Evolutionary conservation across 2,888 invertebrate species (phyloP), one percentile per base, ranked within the genome.

Genomic region (Harpagoxenus sublaevis): DNA sequence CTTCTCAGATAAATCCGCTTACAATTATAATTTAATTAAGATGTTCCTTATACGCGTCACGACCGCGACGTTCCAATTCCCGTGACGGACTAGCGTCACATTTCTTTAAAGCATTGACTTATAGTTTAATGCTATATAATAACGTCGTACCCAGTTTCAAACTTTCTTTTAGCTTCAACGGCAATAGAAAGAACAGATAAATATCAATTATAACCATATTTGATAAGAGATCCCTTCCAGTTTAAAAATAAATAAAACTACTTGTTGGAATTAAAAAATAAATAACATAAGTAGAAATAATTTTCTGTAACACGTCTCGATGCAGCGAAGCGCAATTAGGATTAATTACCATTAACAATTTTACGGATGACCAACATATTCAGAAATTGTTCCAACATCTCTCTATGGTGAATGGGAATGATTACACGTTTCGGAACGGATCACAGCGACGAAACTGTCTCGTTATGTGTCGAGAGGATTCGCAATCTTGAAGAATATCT

Each of bases 401-500:
- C 39, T 48, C 60, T 23, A 4, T 23, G 57, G 12, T 12, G 35
- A 35, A 70, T 18, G 23, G n/a, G 31, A 66, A 78, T 31, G 48
- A 66, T 39, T 66, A 77, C n/a, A 48, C 15, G 31, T 57, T 74
- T 51, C 53, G 55, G 57, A 62, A 71, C 74, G 78, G 68, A 74
- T 84, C 78, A 60, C 70, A 74, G 31, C 57, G 79, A 70, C 35
- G 45, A 48, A 57, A 79, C 45, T 23, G 60, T 79, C 48, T 73
- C 57, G 83, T 75, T 66, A 63, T 45, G 81, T 53, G 65, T 68
- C 71, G 85, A 89, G 81, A 84, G 70, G 15, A 35, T 78, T 83
- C 75, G 63, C 63, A 71, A 84, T 78, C 85, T 85, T 51, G 84
- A 75, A 85, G 71, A 55, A 84, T 55, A 60, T 62, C 83, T 86